Percentiles rank a stretch among this genome's conserved stretches.
Conservation (phyloP, 2,888 invertebrate species). For the Drosophila vallismaia region DNA sequence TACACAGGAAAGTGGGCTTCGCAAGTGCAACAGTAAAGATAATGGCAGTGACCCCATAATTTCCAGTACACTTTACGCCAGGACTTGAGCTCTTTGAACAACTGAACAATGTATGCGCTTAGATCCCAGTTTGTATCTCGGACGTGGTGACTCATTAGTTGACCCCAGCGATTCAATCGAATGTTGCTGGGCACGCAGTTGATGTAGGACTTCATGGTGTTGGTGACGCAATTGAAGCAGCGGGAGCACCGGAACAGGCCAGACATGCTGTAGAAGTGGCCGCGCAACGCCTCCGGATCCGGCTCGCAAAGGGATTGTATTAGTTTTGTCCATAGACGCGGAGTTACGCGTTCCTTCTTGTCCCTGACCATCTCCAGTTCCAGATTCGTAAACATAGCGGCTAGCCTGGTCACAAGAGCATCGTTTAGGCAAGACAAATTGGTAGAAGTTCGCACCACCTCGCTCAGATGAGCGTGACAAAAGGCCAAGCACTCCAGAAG, state of each 20-base stretch:
- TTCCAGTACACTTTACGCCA: conserved; percentile 98
- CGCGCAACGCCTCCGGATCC: conserved; percentile 90
- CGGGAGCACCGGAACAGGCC: conserved; percentile 89
- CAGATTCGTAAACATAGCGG: conserved; percentile 93
- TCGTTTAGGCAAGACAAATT: conserved; percentile 96
- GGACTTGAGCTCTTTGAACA: conserved; percentile 91
- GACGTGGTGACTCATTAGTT: conserved; percentile 88
- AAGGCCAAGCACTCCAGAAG: conserved; percentile 93
- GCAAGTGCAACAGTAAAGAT: conserved; percentile 91
- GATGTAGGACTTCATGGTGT: conserved; percentile 88
- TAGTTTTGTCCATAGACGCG: conserved; percentile 92
- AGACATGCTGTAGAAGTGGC: conserved; percentile 92
- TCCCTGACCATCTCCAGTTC: conserved; percentile 94
- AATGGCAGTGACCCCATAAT: conserved; percentile 96
- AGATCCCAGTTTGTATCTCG: conserved; percentile 92
- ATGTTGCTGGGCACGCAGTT: conserved; percentile 90
- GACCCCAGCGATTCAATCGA: conserved; percentile 89
- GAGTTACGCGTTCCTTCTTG: conserved; percentile 94
- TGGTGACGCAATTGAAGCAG: conserved; percentile 90
- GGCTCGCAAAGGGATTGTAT: conserved; percentile 91
- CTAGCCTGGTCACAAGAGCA: conserved; percentile 88
- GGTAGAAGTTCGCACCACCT: conserved; percentile 93
- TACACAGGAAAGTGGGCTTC: conserved; percentile 90
- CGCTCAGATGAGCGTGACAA: conserved; percentile 94
- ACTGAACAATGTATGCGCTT: conserved; percentile 90